Evolutionary conservation across 2,797 vertebrate genomes (phyloP).

Genomic region (Diplodus puntazzo): DNA sequence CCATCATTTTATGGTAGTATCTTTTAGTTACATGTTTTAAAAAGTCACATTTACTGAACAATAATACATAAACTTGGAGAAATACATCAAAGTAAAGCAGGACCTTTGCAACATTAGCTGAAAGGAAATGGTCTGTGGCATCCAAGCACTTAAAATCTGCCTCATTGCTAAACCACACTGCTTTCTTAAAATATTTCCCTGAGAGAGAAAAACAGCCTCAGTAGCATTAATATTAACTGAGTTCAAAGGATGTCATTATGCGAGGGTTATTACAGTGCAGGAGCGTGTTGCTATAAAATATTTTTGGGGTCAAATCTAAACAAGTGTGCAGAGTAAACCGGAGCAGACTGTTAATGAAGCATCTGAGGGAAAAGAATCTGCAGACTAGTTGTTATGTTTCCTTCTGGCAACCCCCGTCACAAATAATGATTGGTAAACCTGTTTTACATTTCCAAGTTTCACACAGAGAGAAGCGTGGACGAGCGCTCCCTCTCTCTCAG

Average conservation of each 20-base stretch:
- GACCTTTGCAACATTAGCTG: background rate
- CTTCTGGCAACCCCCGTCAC: conserved; percentile 5
- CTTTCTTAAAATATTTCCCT: conserved; percentile 7
- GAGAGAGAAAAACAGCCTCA: conserved; percentile 4
- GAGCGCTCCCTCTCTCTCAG: conserved; percentile 2
- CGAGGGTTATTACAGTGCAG: conserved; percentile 37
- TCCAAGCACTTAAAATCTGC: conserved; percentile 1
- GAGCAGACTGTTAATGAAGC: conserved; percentile 41
- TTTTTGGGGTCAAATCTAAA: conserved; percentile 23
- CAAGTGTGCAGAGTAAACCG: conserved; percentile 5
- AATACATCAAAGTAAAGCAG: background rate
- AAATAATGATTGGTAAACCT: conserved; percentile 30
- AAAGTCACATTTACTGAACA: background rate
- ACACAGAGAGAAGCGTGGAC: conserved; percentile 29
- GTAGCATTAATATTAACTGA: conserved; percentile 34
- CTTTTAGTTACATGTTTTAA: no score
- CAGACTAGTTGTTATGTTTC: background rate
- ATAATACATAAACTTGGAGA: conserved; percentile 3
- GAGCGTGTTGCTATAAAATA: background rate
- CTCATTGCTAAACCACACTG: conserved; percentile 25
- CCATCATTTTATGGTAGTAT: no score
- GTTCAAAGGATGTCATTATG: conserved; percentile 50
- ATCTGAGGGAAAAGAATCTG: conserved; percentile 12
- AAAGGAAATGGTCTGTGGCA: conserved; percentile 19
- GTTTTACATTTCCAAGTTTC: conserved; percentile 41